phyloP scores from a whole-genome alignment of 2,113 vertebrate species.

The Entelurus aequoreus region DNA sequence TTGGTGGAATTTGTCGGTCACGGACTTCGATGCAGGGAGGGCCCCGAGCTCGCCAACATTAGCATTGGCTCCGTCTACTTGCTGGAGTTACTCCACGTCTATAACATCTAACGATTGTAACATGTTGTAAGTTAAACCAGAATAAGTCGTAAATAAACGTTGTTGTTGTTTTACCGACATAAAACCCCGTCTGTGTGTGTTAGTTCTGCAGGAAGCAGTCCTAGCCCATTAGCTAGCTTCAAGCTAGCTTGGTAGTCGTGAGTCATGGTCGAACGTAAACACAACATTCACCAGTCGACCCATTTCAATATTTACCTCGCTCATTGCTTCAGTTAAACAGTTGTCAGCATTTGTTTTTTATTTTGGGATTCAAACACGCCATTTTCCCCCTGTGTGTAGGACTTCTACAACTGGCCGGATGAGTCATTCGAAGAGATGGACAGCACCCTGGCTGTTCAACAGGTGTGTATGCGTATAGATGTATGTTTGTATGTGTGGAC shows the following conservation, averaged over 20 bases:
- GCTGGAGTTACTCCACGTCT: slow-evolving; percentile 19
- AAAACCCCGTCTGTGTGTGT: neutral
- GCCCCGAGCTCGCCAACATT: slow-evolving; percentile 23
- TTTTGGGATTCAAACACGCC: neutral
- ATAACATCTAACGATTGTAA: neutral
- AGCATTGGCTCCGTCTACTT: slow-evolving; percentile 35
- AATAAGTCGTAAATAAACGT: no score
- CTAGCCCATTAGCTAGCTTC: slow-evolving; percentile 6
- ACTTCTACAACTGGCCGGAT: slow-evolving; percentile 99
- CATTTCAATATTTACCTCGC: neutral
- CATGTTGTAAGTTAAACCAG: no score
- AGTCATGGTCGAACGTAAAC: neutral
- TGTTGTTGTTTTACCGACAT: neutral
- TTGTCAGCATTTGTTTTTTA: neutral
- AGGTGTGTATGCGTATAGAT: slow-evolving; percentile 70
- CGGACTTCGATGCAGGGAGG: slow-evolving; percentile 16
- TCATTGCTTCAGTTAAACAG: no score
- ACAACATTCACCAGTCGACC: neutral
- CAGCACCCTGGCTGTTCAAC: slow-evolving; percentile 95
- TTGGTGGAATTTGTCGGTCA: neutral
- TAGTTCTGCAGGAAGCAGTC: slow-evolving; percentile 37
- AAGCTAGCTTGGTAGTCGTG: slow-evolving; percentile 12
- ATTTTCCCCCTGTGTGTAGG: slow-evolving; percentile 62
- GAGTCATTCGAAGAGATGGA: slow-evolving; percentile 99
- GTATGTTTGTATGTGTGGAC: no score